Evolutionary conservation across 2,797 vertebrate species (phyloP).

Genomic region (Ctenopoma multispine): DNA sequence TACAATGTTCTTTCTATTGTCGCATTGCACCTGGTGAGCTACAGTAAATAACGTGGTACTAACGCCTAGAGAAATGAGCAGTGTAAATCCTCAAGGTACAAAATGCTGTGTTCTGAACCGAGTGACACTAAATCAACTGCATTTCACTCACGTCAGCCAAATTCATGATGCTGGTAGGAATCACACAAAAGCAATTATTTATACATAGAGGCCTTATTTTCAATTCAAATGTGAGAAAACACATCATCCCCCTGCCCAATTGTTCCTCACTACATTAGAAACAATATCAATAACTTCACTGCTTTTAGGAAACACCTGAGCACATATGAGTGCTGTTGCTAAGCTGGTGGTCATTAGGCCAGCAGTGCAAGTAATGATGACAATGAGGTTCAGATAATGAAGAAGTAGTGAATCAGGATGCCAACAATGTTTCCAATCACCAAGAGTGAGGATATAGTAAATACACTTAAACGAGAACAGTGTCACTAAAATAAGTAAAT

Average conservation of each 20-base stretch:
- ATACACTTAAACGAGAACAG: constrained; percentile 61
- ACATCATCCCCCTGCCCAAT: constrained; percentile 59
- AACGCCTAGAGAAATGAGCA: constrained; percentile 67
- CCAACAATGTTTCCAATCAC: constrained; percentile 61
- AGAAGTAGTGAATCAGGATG: constrained; percentile 57
- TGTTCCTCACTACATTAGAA: constrained; percentile 74
- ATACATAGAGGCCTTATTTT: constrained; percentile 77
- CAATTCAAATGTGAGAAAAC: constrained; percentile 79
- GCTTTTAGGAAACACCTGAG: constrained; percentile 75
- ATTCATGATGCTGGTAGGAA: constrained; percentile 68
- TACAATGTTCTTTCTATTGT: constrained; percentile 44
- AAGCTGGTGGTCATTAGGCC: constrained; percentile 70
- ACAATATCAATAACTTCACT: constrained; percentile 82
- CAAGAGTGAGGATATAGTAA: constrained; percentile 31
- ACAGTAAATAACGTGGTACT: constrained; percentile 73
- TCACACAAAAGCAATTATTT: constrained; percentile 82
- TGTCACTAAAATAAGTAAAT: constrained; percentile 34
- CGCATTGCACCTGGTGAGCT: constrained; percentile 55
- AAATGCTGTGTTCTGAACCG: constrained; percentile 63
- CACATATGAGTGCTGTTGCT: constrained; percentile 74
- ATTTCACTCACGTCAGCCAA: constrained; percentile 78
- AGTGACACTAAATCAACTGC: constrained; percentile 77
- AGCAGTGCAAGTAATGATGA: constrained; percentile 64
- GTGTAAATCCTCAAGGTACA: constrained; percentile 74
- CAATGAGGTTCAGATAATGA: constrained; percentile 68